phyloP scores from a whole-genome alignment of 2,888 invertebrate genomes.

The Dicyrtoma fusca region DNA sequence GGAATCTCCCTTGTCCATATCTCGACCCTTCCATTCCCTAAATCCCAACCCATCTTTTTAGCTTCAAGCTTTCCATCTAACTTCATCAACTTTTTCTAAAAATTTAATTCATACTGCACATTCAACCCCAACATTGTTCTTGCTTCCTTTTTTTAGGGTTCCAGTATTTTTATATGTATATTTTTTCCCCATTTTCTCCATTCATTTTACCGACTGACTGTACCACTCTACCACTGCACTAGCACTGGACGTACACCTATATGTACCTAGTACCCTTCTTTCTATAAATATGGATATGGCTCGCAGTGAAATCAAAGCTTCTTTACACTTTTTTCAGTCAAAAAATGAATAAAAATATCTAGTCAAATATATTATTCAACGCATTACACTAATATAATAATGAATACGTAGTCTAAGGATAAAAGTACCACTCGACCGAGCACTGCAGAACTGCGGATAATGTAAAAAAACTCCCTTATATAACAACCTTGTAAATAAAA shows the following conservation, averaged over 20 bases:
- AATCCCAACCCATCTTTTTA: slow-evolving; percentile 27
- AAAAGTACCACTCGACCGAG: not conserved
- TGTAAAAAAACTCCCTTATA: not conserved
- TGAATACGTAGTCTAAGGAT: no score
- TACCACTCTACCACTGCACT: not conserved
- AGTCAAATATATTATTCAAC: no score
- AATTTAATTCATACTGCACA: slow-evolving; percentile 20
- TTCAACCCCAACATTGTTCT: not conserved
- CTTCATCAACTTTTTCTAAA: slow-evolving; percentile 8
- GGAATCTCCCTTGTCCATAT: slow-evolving; percentile 54
- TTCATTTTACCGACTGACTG: not conserved
- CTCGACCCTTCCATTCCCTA: slow-evolving; percentile 42
- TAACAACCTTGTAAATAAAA: not conserved
- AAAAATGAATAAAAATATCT: not conserved
- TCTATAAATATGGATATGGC: not conserved
- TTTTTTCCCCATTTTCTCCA: not conserved
- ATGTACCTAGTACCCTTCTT: not conserved
- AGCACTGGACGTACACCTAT: not conserved
- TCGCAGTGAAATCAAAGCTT: not conserved
- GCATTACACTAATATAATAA: slow-evolving; percentile 7
- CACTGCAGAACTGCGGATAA: not conserved
- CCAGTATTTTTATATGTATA: not conserved
- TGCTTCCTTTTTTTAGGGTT: not conserved
- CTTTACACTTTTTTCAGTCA: not conserved
- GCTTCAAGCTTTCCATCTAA: slow-evolving; percentile 19